Evolutionary conservation across 2,888 invertebrate species (phyloP).

Genomic region (Tachina lurida): DNA sequence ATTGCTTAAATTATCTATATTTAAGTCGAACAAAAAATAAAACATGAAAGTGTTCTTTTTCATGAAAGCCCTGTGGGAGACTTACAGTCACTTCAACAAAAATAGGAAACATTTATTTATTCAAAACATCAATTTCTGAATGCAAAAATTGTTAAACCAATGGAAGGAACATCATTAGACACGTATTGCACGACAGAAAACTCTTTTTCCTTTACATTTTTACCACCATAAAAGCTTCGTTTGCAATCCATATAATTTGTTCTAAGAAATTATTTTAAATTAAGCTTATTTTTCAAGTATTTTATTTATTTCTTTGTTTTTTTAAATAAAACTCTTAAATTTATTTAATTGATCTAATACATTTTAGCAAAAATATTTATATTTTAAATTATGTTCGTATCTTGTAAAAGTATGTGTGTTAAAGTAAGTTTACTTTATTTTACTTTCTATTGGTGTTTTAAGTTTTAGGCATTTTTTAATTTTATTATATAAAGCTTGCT

Average conservation of each 20-base stretch:
- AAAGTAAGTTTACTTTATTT: neutral
- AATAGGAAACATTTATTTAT: too few species aligned
- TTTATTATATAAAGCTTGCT: slow-evolving; percentile 31
- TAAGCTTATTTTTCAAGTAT: neutral
- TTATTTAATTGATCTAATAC: slow-evolving; percentile 58
- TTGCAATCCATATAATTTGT: neutral
- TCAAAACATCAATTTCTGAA: too few species aligned
- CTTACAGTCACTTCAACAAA: too few species aligned
- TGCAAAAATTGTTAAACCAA: too few species aligned
- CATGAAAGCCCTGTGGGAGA: too few species aligned
- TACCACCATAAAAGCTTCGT: too few species aligned
- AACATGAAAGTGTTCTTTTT: too few species aligned
- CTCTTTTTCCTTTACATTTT: too few species aligned
- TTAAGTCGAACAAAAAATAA: too few species aligned
- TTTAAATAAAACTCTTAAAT: slow-evolving; percentile 61
- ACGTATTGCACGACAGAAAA: too few species aligned
- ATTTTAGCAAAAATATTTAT: neutral
- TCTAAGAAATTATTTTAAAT: neutral
- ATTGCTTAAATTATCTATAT: too few species aligned
- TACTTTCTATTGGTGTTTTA: slow-evolving; percentile 21
- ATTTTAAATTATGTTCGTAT: slow-evolving; percentile 12
- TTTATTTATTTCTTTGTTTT: slow-evolving; percentile 23
- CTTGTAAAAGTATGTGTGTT: neutral
- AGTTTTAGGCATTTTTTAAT: neutral
- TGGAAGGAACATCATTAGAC: too few species aligned